phyloP scores from a whole-genome alignment of 2,797 vertebrate species.

The Paedocypris micromegethes region DNA sequence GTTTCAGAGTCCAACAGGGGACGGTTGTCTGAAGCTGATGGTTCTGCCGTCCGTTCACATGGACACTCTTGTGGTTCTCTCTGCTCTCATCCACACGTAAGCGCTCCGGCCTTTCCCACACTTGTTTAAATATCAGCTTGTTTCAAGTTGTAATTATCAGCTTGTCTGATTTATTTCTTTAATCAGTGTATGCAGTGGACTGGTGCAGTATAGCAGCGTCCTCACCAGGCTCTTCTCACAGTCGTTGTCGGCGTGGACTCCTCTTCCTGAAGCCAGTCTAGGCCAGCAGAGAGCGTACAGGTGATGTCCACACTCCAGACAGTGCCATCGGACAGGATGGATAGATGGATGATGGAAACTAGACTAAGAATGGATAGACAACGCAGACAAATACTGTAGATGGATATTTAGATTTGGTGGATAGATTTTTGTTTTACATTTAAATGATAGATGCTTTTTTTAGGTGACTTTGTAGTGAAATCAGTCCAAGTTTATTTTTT shows the following conservation, averaged over 20 bases:
- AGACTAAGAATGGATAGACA: no score
- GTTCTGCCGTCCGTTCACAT: conserved; percentile 77
- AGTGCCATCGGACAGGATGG: neutral
- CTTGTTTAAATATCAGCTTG: neutral
- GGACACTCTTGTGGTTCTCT: conserved; percentile 75
- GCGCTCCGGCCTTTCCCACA: conserved; percentile 40
- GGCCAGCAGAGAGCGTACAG: conserved; percentile 85
- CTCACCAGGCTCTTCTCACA: conserved; percentile 81
- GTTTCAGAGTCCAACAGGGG: conserved; percentile 74
- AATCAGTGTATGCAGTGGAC: conserved; percentile 58
- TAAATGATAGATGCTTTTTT: no score
- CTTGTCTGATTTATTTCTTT: conserved; percentile 11
- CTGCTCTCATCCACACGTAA: conserved; percentile 73
- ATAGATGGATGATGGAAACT: no score
- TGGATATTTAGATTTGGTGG: no score
- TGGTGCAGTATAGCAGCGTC: conserved; percentile 73
- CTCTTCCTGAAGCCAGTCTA: conserved; percentile 60
- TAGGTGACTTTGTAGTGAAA: no score
- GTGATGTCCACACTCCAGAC: conserved; percentile 51
- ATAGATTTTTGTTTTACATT: no score
- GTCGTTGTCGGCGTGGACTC: conserved; percentile 75
- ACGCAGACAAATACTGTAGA: no score
- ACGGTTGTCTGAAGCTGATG: conserved; percentile 76
- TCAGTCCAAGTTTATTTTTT: no score
- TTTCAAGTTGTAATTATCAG: neutral